Base-by-base conservation (phyloP, 2,113 vertebrate species). In the Lampris megalopsis region DNA sequence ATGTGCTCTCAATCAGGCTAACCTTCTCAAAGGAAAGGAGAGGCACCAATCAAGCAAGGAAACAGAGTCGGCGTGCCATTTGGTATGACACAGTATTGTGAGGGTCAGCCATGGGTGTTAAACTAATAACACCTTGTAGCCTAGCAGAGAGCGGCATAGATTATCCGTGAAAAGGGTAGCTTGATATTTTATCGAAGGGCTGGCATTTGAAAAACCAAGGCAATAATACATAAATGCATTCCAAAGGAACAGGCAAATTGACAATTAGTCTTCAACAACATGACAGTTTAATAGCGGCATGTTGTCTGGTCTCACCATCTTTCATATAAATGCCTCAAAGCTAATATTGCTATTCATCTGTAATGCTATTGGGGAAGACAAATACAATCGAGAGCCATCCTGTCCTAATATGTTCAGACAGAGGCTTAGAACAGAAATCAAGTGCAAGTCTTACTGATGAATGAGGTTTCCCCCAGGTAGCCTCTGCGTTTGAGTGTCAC, bases 391-490 rank as follows among this genome's bases (percentile, higher is more conserved):
- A 7, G 43, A 45, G 43, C 43, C 13, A 53, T 4, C n/a, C 11
- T 3, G 2, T 10, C 11, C 49, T 37, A 7, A 63, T 11, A 24
- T 11, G 5, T 45, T 40, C 24, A 48, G n/a, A n/a, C 49, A 37
- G 56, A n/a, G 47, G n/a, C 6, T 8, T 6, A 67, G 50, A 2
- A 69, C 11, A 68, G 13, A 24, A 52, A 24, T 36, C 9, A 24
- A 24, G 24, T 24, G 60, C 37, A 45, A 68, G 71, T 95, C 96
- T 95, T 89, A 97, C 96, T 95, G 91, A 96, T 59, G 50, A 96
- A 96, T 24, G 95, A 96, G 8, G 95, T 96, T 85, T 96, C 94
- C 71, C 82, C 92, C 43, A 97, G 89, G 82, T 95, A 95, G 40
- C 95, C 96, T 86, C 96, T 94, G 42, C 87, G 82, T 74, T 86